Conservation (phyloP, 2,888 invertebrate genomes). For the Acleris emargana region DNA sequence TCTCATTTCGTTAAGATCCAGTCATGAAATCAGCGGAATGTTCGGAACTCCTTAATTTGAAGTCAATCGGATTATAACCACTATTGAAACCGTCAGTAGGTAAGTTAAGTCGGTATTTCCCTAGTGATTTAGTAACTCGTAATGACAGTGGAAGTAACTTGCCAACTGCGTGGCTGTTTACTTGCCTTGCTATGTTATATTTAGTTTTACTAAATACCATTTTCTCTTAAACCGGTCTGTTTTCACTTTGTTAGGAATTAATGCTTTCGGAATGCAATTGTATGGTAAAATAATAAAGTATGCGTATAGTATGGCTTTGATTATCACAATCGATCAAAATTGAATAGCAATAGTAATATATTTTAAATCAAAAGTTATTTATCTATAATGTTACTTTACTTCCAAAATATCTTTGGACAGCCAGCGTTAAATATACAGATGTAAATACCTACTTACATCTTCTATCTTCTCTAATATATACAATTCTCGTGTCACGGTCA, state of each 20-base stretch:
- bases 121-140: neutral
- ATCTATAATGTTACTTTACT: too few species aligned
- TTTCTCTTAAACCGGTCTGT: slow-evolving; percentile 39
- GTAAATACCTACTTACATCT: too few species aligned
- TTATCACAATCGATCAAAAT: neutral
- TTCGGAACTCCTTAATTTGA: too few species aligned
- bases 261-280: slow-evolving; percentile 1
- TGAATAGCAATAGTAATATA: too few species aligned
- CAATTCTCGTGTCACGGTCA: too few species aligned
- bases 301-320: neutral
- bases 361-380: too few species aligned
- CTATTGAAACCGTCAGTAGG: neutral
- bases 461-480: too few species aligned
- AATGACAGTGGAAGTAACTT: slow-evolving; percentile 13
- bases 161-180: neutral
- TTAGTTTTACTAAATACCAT: slow-evolving; percentile 12
- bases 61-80: neutral
- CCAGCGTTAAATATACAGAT: too few species aligned
- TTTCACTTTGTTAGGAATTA: slow-evolving; percentile 28
- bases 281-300: neutral
- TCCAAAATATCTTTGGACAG: too few species aligned
- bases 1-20: too few species aligned
- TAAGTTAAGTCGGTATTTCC: neutral
- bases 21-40: too few species aligned
- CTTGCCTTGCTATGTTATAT: neutral